These are phyloP conservation scores for Melanotus villosus DNA, from an alignment of 2,888 invertebrate species.

Conservation along the genomic window DNA sequence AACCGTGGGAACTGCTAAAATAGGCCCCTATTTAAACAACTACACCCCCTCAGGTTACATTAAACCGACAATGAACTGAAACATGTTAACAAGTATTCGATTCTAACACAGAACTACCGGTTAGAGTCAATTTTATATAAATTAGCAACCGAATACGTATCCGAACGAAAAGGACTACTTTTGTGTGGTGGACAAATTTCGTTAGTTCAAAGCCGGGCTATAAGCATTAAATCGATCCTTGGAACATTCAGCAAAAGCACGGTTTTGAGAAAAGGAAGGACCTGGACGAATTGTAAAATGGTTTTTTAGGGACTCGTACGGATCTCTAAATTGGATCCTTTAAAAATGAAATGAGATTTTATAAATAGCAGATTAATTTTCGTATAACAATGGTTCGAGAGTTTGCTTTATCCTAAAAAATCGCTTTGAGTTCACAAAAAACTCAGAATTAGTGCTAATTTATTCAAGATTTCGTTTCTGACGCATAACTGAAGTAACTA, in stretches of 20 bases:
- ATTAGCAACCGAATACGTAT: too few species aligned
- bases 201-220: neutral
- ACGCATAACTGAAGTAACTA: too few species aligned
- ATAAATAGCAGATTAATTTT: constrained; percentile 36
- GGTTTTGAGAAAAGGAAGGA: neutral
- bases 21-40: too few species aligned
- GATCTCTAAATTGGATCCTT: constrained; percentile 29
- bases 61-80: too few species aligned
- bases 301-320: constrained; percentile 22
- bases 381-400: constrained; percentile 29
- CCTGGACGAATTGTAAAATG: constrained; percentile 10
- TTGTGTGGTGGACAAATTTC: neutral
- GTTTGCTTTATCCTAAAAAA: constrained; percentile 23
- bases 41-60: too few species aligned
- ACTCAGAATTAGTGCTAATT: constrained; percentile 6
- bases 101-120: too few species aligned
- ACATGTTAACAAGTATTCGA: too few species aligned
- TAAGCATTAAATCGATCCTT: neutral
- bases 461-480: too few species aligned
- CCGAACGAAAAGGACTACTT: too few species aligned
- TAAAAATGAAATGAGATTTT: constrained; percentile 34
- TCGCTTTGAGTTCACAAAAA: constrained; percentile 14
- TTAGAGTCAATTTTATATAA: too few species aligned
- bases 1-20: too few species aligned
- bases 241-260: neutral